Base-by-base conservation (phyloP, 2,888 invertebrate species). In the Leuctra nigra region DNA sequence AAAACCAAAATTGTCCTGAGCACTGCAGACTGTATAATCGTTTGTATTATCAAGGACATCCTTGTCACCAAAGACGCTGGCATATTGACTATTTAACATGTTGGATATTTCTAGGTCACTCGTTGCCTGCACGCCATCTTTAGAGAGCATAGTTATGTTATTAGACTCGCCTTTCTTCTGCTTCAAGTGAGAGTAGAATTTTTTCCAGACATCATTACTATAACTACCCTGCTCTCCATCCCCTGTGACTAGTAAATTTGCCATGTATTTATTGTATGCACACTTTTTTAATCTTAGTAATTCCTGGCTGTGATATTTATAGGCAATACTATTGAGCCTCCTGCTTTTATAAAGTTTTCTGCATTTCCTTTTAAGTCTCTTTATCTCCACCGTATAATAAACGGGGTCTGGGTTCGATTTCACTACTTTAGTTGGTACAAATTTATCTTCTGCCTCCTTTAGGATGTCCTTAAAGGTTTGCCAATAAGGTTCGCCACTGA, bases 101-200 rank as follows among this genome's bases (percentile, higher is more conserved):
- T 46, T 46, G 20, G 20, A 20, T 20, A 23, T 46, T 24, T 46
- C 46, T 46, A 20, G 46, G 46, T 46, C 46, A 20, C 4, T 39
- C 16, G 39, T 39, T 4, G 4, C 39, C 20, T 39, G 39, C 4
- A 14, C 20, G 18, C 39, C 39, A 39, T 39, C 11, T 39, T 39
- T 39, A 18, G 4, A 16, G 16, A 39, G 39, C 16, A 39, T 23
- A 24, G 16, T 46, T 22, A 46, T 46, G 14, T 23, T 46, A 46
- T 46, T 46, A 22, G 46, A 23, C n/a, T 23, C 46, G 20, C 24
- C 23, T 46, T 46, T 24, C 46, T 46, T 46, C 46, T 46, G 24
- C 23, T 22, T 24, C 4, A 23, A 22, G 11, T 46, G 23, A 23
- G 46, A 22, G 4, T 46, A 46, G 22, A 46, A 46, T 23, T 23